Evolutionary conservation across 2,113 vertebrate genomes (phyloP).

Genomic region (Malurus cyaneus): DNA sequence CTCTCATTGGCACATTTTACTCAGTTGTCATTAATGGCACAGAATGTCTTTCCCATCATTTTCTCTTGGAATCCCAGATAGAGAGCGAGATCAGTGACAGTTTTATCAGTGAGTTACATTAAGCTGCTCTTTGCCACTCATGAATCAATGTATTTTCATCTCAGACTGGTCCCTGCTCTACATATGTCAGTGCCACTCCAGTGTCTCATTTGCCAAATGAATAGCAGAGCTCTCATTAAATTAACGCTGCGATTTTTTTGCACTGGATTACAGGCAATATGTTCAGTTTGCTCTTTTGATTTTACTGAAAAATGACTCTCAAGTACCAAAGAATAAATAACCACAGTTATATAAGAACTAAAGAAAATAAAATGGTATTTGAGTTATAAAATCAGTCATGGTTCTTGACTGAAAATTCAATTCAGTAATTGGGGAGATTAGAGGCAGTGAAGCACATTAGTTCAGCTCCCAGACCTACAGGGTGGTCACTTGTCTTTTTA

Average conservation of each 20-base stretch:
- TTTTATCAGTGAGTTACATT: conserved; percentile 57
- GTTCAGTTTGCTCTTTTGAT: conserved; percentile 17
- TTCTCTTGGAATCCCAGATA: conserved; percentile 26
- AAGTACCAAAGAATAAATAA: conserved; percentile 18
- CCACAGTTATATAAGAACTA: background rate
- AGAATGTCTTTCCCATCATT: conserved; percentile 30
- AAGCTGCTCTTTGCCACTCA: conserved; percentile 40
- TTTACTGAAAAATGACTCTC: background rate
- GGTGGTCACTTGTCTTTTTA: background rate
- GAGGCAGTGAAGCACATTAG: background rate
- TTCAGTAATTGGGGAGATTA: conserved; percentile 1
- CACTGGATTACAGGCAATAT: background rate
- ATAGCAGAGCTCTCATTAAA: background rate
- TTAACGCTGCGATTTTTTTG: background rate
- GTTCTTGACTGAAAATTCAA: conserved; percentile 2
- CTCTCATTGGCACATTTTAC: conserved; percentile 46
- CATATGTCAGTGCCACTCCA: conserved; percentile 49
- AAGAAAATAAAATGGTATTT: conserved; percentile 20
- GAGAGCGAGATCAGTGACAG: conserved; percentile 35
- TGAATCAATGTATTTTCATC: conserved; percentile 60
- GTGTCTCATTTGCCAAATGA: conserved; percentile 51
- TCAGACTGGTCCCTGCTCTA: conserved; percentile 39
- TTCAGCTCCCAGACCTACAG: background rate
- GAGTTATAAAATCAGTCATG: conserved; percentile 20
- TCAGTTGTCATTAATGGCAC: conserved; percentile 46